A percentile compares a stretch with the other conserved stretches of the same genome.
phyloP scores from a whole-genome alignment of 2,888 invertebrate genomes.

The Apamea sordens region DNA sequence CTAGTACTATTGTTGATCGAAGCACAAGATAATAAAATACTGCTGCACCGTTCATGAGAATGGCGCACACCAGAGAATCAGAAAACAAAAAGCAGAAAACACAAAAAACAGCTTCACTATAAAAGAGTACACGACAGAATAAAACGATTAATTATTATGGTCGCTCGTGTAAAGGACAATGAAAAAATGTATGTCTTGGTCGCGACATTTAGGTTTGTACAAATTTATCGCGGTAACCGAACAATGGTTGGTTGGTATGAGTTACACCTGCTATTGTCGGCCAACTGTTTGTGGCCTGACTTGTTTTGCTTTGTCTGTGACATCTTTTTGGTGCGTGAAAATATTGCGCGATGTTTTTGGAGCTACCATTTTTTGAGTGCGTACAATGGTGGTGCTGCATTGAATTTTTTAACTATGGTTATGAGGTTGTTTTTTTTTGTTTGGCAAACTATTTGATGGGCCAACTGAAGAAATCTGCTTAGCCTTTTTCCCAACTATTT shows the following conservation, averaged over 20 bases:
- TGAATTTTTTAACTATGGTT: conserved; percentile 41
- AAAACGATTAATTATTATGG: conserved; percentile 63
- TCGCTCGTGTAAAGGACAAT: conserved; percentile 57
- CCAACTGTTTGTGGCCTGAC: conserved; percentile 58
- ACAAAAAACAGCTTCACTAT: conserved; percentile 55
- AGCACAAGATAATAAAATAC: too few relatives aligned
- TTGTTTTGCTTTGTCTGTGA: conserved; percentile 44
- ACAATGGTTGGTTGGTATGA: conserved; percentile 57
- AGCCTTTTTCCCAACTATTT: too few relatives aligned
- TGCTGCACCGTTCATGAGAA: conserved; percentile 14
- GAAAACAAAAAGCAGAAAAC: conserved; percentile 12
- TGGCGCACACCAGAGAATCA: conserved; percentile 15
- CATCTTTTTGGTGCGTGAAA: conserved; percentile 50
- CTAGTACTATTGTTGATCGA: too few relatives aligned
- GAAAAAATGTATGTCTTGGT: conserved; percentile 65
- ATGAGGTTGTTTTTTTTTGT: background rate
- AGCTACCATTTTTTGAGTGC: conserved; percentile 35
- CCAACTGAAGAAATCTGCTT: background rate
- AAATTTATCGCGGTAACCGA: conserved; percentile 58
- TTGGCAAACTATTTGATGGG: background rate
- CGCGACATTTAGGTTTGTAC: conserved; percentile 60
- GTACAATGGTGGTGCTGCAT: conserved; percentile 24
- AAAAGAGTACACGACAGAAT: conserved; percentile 54
- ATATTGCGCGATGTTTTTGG: conserved; percentile 29
- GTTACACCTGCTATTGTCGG: conserved; percentile 60